A percentile compares a stretch with the other conserved stretches of the same genome.
Evolutionary conservation across 2,888 invertebrate genomes (phyloP).

Genomic region (Drosophila acutilabella): DNA sequence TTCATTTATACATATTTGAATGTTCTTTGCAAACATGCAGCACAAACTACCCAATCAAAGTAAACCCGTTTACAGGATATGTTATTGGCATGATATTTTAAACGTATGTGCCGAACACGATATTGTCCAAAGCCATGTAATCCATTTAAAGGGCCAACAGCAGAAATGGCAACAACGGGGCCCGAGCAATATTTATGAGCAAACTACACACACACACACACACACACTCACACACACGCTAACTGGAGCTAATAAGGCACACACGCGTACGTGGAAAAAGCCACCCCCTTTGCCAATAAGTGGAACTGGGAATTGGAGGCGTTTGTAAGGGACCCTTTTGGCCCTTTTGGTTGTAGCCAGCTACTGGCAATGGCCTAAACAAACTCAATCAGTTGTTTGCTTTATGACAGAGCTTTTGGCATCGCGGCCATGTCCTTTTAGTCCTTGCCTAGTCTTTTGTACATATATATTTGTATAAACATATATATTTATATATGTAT

Average conservation of each 20-base stretch:
- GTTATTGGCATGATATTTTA: constrained; percentile 7
- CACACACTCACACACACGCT: not conserved
- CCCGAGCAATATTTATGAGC: constrained; percentile 34
- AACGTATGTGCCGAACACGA: constrained; percentile 13
- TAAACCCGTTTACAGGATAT: not conserved
- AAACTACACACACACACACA: constrained; percentile 6
- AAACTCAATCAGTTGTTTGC: constrained; percentile 72
- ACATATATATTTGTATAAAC: not conserved
- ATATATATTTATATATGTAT: constrained; percentile 4
- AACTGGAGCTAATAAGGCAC: constrained; percentile 45
- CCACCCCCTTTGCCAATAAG: constrained; percentile 7
- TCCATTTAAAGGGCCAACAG: constrained; percentile 41
- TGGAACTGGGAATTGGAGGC: not conserved
- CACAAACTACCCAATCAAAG: not conserved
- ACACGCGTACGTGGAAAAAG: not conserved
- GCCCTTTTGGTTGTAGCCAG: constrained; percentile 28
- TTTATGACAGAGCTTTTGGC: constrained; percentile 61
- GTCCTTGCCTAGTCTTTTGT: constrained; percentile 43
- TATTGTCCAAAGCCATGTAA: constrained; percentile 41
- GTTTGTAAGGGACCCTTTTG: not conserved
- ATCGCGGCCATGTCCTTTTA: constrained; percentile 52
- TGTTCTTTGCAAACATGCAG: too few relatives aligned
- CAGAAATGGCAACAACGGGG: constrained; percentile 16
- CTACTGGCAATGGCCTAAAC: constrained; percentile 61
- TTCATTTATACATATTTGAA: too few relatives aligned